Conservation (phyloP, 2,888 invertebrate genomes). For the Ichneumon xanthorius region DNA sequence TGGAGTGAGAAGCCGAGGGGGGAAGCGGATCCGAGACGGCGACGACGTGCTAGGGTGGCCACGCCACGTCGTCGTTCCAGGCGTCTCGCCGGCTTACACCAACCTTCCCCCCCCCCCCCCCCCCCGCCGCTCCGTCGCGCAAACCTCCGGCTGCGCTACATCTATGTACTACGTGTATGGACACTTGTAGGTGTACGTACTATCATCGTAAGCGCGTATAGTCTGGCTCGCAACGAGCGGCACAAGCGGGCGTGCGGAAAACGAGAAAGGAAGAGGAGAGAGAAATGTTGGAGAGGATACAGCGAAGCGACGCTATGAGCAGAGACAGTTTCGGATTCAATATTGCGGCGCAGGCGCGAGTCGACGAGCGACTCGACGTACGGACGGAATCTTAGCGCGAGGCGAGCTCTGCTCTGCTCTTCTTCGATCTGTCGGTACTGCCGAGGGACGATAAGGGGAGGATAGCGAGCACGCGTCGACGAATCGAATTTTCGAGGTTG, state of each 20-base stretch:
- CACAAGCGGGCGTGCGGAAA: conserved; percentile 35
- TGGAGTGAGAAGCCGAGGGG: conserved; percentile 18
- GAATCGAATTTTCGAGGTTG: neutral
- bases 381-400: conserved; percentile 31
- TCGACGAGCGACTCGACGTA: conserved; percentile 23
- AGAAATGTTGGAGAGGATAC: conserved; percentile 47
- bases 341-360: conserved; percentile 78
- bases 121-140: too few species aligned
- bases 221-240: conserved; percentile 48
- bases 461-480: neutral
- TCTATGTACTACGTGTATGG: conserved; percentile 27
- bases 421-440: neutral
- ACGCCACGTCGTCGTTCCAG: conserved; percentile 53
- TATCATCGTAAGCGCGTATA: conserved; percentile 11
- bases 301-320: conserved; percentile 27
- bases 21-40: conserved; percentile 53
- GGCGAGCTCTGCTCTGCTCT: neutral
- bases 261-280: conserved; percentile 39
- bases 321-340: conserved; percentile 73
- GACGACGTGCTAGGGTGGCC: conserved; percentile 60
- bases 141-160: neutral
- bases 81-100: conserved; percentile 52
- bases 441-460: neutral
- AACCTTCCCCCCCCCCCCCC: neutral
- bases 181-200: neutral